Conservation (phyloP, 2,113 vertebrate species). For the Rhabdomys dilectus region DNA sequence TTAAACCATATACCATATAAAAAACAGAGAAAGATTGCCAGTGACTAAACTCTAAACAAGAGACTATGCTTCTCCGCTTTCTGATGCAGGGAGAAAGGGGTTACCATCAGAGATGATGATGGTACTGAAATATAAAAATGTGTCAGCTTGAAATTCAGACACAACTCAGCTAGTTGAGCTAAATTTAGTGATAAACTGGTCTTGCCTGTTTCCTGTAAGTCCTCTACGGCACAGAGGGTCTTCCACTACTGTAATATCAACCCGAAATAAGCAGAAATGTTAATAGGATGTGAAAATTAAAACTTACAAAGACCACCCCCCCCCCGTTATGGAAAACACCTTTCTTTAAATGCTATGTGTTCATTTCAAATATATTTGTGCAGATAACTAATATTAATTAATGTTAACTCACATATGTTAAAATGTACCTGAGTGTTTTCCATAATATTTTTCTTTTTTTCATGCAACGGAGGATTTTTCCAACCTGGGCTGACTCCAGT, state of each 20-base stretch:
- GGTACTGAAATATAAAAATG: background rate
- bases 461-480: background rate
- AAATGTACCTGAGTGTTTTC: background rate
- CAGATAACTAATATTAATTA: background rate
- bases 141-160: background rate
- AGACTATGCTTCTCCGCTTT: background rate
- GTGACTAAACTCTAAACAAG: background rate
- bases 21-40: background rate
- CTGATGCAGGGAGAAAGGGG: background rate
- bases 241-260: background rate
- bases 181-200: background rate
- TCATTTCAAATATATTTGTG: background rate
- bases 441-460: background rate
- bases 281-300: background rate
- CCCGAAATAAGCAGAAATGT: background rate
- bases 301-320: background rate
- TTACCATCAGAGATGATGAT: background rate
- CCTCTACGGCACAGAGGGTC: background rate
- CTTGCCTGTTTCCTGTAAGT: background rate
- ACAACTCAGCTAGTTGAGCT: background rate
- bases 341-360: background rate
- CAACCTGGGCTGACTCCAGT: background rate
- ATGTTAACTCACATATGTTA: background rate
- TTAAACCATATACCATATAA: background rate
- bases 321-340: background rate